A percentile compares a stretch with the other conserved stretches of the same genome.
Conservation (phyloP, 2,797 vertebrate genomes). For the Sciurus carolinensis region DNA sequence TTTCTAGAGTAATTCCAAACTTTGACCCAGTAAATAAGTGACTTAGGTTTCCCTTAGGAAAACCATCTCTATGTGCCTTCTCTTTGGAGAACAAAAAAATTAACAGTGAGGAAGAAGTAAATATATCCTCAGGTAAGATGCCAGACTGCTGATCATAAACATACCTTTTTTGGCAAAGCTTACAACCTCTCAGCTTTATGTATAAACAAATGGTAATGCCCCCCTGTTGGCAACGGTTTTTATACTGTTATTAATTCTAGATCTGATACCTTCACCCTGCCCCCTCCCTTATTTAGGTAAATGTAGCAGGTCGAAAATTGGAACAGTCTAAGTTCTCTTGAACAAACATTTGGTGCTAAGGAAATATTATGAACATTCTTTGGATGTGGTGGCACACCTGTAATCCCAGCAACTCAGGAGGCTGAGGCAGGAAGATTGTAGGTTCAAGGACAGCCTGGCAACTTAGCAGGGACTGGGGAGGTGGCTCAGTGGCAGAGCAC, state of each 20-base stretch:
- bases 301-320: background rate
- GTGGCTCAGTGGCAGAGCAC: too few species aligned
- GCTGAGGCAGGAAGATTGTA: too few species aligned
- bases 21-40: background rate
- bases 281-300: background rate
- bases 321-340: background rate
- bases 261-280: background rate
- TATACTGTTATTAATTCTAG: background rate
- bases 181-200: background rate
- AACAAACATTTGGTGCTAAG: background rate
- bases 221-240: background rate
- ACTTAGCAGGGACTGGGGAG: too few species aligned
- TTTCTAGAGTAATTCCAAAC: background rate
- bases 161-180: background rate
- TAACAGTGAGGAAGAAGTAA: background rate
- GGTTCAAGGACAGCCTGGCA: too few species aligned
- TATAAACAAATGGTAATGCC: background rate
- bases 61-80: background rate
- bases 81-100: background rate
- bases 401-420: too few species aligned
- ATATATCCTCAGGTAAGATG: background rate
- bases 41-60: slow-evolving; percentile 21
- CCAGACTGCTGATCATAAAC: background rate
- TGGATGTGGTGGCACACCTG: too few species aligned
- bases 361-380: background rate